Conservation (phyloP, 37 sponge, comb jelly and placozoan species). For the Geodia barretti region DNA sequence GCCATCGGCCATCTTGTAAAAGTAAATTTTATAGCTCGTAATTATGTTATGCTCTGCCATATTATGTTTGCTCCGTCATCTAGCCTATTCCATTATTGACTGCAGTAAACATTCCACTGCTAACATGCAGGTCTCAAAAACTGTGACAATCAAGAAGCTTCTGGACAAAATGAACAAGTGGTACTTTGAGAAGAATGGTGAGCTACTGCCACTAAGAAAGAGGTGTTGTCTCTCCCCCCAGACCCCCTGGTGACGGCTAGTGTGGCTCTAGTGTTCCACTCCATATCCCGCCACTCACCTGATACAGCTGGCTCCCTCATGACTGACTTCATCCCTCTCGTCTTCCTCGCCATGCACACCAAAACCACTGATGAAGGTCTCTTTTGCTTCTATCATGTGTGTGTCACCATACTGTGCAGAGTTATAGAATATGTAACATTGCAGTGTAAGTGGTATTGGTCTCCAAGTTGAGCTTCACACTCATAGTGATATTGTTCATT, state of each 20-base stretch:
- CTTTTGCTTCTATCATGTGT: background rate
- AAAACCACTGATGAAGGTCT: constrained; percentile 26
- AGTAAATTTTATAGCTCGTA: constrained; percentile 42
- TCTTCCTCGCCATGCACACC: constrained; percentile 85
- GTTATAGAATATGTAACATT: too few relatives aligned
- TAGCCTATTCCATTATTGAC: too few relatives aligned
- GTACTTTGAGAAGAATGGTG: constrained; percentile 70
- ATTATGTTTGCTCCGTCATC: too few relatives aligned
- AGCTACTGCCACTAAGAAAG: background rate
- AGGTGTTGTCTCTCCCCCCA: background rate
- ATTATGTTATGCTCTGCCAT: too few relatives aligned
- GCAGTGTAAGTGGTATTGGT: too few relatives aligned
- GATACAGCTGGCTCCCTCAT: constrained; percentile 28
- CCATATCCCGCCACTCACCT: constrained; percentile 42
- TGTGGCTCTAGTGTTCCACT: constrained; percentile 42
- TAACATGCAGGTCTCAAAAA: constrained; percentile 58
- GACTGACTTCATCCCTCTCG: constrained; percentile 60
- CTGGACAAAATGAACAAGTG: constrained; percentile 53
- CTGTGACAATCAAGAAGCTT: constrained; percentile 51
- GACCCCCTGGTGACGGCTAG: constrained; percentile 17
- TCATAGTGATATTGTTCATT: too few relatives aligned
- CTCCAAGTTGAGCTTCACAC: too few relatives aligned
- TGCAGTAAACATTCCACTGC: too few relatives aligned
- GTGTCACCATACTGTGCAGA: too few relatives aligned
- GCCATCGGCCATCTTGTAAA: constrained; percentile 71